phyloP scores from a whole-genome alignment of 2,797 vertebrate species.

The Platalea minor region DNA sequence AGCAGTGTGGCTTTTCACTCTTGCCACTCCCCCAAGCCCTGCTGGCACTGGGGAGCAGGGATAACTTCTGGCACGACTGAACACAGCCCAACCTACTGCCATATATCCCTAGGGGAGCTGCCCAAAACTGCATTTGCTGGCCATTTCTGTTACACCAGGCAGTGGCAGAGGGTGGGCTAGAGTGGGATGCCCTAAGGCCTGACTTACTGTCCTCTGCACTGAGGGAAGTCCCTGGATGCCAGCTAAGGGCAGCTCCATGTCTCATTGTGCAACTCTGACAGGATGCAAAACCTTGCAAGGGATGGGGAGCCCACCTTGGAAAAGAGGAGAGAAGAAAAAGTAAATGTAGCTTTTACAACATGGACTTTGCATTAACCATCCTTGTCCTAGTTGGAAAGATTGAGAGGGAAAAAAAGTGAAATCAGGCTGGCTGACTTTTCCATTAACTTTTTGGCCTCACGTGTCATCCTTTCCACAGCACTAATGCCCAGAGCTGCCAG shows the following conservation, averaged over 20 bases:
- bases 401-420: not conserved
- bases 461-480: not conserved
- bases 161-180: not conserved
- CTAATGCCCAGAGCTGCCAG: not conserved
- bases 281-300: not conserved
- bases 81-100: not conserved
- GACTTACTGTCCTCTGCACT: not conserved
- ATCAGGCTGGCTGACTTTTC: not conserved
- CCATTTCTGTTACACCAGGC: not conserved
- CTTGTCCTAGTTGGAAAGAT: not conserved
- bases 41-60: rapidly evolving
- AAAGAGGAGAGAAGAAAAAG: not conserved
- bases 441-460: not conserved
- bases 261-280: not conserved
- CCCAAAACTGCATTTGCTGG: not conserved
- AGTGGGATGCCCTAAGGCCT: not conserved
- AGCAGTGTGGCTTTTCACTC: not conserved
- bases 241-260: not conserved
- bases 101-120: not conserved
- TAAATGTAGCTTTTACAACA: not conserved
- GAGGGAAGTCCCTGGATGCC: not conserved
- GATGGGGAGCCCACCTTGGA: not conserved
- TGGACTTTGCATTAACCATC: not conserved
- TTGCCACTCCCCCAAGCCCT: rapidly evolving
- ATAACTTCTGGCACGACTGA: not conserved